phyloP scores from a whole-genome alignment of 2,888 invertebrate species.

The Antheraea assamensis region DNA sequence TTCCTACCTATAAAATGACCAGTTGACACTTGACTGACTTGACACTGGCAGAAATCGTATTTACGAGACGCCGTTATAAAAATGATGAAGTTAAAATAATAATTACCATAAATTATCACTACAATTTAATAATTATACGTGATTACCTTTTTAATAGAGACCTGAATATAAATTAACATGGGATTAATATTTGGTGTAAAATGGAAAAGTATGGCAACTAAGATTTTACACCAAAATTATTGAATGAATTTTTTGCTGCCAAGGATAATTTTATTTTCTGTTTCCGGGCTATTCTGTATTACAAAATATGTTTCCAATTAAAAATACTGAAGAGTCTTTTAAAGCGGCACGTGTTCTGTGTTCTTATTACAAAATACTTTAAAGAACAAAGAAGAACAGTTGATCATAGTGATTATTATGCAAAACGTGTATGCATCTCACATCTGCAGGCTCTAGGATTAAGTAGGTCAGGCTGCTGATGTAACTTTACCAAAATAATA shows the following conservation, averaged over 20 bases:
- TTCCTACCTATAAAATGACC: too few species aligned
- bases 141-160: background rate
- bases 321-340: too few species aligned
- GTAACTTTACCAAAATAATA: background rate
- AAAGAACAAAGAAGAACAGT: background rate
- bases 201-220: too few species aligned
- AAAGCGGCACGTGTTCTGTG: background rate
- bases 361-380: background rate
- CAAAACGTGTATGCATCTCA: background rate
- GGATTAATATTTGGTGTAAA: background rate
- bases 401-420: background rate
- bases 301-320: too few species aligned
- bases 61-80: too few species aligned
- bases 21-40: too few species aligned
- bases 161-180: background rate
- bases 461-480: background rate
- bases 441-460: slow-evolving; percentile 8
- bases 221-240: too few species aligned
- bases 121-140: background rate
- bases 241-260: too few species aligned
- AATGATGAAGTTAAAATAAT: background rate
- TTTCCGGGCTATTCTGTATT: too few species aligned
- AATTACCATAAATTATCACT: background rate
- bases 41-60: too few species aligned
- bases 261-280: too few species aligned